Evolutionary conservation across 2,888 invertebrate genomes (phyloP).

Genomic region (Ophraella communa): DNA sequence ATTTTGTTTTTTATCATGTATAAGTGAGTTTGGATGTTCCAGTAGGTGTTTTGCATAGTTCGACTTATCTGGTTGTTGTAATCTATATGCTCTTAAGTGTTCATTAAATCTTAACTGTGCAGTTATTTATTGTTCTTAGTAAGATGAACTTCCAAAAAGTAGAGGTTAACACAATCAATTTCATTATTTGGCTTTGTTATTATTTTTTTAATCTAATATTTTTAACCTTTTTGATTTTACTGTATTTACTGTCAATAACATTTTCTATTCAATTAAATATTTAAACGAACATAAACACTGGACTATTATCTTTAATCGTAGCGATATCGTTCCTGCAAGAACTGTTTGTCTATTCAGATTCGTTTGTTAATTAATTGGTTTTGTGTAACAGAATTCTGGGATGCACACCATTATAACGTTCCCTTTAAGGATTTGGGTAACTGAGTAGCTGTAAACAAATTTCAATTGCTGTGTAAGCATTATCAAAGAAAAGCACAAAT

Average conservation of each 20-base stretch:
- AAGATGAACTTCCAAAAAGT: too few species aligned
- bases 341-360: conserved; percentile 15
- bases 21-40: too few species aligned
- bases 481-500: neutral
- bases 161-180: too few species aligned
- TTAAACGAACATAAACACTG: neutral
- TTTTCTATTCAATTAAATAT: neutral
- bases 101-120: too few species aligned
- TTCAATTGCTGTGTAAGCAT: neutral
- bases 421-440: conserved; percentile 5
- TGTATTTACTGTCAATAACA: neutral
- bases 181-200: too few species aligned
- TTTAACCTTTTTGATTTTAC: too few species aligned
- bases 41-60: too few species aligned
- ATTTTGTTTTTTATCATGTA: too few species aligned
- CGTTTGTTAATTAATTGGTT: conserved; percentile 27
- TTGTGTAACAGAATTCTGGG: conserved; percentile 16
- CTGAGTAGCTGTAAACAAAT: neutral
- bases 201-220: too few species aligned
- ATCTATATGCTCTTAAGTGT: too few species aligned
- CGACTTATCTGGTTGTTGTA: too few species aligned
- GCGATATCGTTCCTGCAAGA: neutral
- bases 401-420: conserved; percentile 3
- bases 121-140: too few species aligned
- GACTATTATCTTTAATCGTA: neutral